Percentiles rank a stretch among this genome's conserved stretches.
phyloP scores from a whole-genome alignment of 1,140 invertebrate species.

The Holotrichia oblita region DNA sequence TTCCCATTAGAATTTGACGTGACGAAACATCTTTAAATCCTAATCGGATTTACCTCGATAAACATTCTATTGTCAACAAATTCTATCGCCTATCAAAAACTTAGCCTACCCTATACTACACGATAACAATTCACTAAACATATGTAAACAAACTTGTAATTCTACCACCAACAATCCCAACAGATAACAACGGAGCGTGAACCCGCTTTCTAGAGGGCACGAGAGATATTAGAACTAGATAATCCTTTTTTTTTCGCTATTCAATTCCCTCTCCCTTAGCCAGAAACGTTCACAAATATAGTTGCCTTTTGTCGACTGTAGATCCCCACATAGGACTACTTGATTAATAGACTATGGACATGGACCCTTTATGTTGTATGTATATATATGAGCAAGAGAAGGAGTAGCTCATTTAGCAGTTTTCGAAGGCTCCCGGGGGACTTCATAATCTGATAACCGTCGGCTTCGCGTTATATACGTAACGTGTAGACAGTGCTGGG shows the following conservation, averaged over 20 bases:
- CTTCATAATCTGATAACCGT: background rate
- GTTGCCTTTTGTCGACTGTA: background rate
- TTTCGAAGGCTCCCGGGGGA: background rate
- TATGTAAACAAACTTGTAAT: background rate
- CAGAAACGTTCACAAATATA: background rate
- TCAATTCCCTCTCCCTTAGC: background rate
- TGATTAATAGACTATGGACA: background rate
- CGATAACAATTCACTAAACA: background rate
- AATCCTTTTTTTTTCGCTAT: background rate
- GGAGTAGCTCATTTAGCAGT: constrained; percentile 6
- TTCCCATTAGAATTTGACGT: too few relatives aligned
- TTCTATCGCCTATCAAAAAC: too few relatives aligned
- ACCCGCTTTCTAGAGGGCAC: background rate
- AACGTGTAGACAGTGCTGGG: background rate
- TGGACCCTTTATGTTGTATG: background rate
- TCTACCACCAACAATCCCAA: background rate
- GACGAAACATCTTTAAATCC: too few relatives aligned
- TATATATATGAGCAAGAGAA: background rate
- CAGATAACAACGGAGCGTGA: background rate
- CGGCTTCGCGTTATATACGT: too few relatives aligned
- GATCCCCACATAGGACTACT: background rate
- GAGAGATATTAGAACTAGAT: background rate
- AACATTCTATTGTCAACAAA: too few relatives aligned
- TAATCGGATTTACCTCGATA: too few relatives aligned
- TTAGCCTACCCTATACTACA: too few relatives aligned